Percentiles rank a stretch among this genome's conserved stretches.
phyloP scores from a whole-genome alignment of 2,113 vertebrate species.

The Atlantisia rogersi region DNA sequence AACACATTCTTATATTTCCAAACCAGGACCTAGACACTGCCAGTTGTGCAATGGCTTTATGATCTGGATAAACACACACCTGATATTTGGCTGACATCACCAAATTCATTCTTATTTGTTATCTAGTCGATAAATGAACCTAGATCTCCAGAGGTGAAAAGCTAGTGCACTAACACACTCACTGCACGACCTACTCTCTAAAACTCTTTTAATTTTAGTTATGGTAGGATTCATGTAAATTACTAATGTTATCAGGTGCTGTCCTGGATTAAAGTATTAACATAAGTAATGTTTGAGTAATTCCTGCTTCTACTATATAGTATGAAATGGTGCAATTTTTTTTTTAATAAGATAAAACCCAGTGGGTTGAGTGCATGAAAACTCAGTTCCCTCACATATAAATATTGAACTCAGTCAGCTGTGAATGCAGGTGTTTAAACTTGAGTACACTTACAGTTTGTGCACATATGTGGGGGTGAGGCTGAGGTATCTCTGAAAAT shows the following conservation, averaged over 20 bases:
- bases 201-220: constrained; percentile 20
- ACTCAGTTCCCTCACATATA: not conserved
- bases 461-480: not conserved
- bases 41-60: constrained; percentile 32
- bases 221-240: not conserved
- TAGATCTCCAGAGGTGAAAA: constrained; percentile 55
- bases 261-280: constrained; percentile 38
- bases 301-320: not conserved
- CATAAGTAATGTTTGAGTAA: constrained; percentile 7
- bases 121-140: constrained; percentile 1
- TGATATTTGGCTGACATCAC: constrained; percentile 33
- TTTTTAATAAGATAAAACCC: not conserved
- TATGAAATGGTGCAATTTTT: not conserved
- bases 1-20: constrained; percentile 33
- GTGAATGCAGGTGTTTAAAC: constrained; percentile 6
- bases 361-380: constrained; percentile 3
- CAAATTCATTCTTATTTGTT: constrained; percentile 48
- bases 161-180: constrained; percentile 43
- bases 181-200: not conserved
- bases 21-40: constrained; percentile 27
- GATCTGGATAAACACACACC: constrained; percentile 27
- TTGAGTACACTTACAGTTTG: not conserved
- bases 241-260: constrained; percentile 28
- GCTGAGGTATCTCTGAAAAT: not conserved
- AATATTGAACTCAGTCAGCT: not conserved